Conservation (phyloP, 2,888 invertebrate species). For the Geophilus truncorum region DNA sequence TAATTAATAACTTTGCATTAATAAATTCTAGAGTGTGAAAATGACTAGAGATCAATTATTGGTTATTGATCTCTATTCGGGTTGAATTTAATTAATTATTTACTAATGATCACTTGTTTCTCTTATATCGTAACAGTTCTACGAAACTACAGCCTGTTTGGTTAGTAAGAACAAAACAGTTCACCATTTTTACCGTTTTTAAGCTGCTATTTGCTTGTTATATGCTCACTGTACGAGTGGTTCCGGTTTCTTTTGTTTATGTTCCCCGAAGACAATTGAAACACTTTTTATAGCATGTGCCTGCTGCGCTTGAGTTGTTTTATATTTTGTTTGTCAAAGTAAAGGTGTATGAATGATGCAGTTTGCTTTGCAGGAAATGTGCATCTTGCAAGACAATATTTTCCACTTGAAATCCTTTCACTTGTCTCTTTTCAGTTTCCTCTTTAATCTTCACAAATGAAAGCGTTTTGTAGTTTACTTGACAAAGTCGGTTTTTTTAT, state of each 20-base stretch:
- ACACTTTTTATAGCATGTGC: constrained; percentile 14
- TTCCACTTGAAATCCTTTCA: constrained; percentile 23
- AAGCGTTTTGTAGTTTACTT: constrained; percentile 14
- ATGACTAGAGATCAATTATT: background rate
- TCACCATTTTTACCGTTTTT: background rate
- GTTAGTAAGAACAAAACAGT: background rate
- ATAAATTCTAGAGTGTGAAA: background rate
- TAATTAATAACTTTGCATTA: background rate
- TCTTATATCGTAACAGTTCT: background rate
- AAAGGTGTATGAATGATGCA: background rate
- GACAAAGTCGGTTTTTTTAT: background rate
- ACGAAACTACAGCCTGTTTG: constrained; percentile 21
- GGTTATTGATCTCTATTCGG: background rate
- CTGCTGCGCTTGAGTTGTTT: background rate
- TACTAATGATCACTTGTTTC: constrained; percentile 13
- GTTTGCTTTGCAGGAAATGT: constrained; percentile 13
- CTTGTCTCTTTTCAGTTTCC: constrained; percentile 17
- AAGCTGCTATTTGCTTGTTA: background rate
- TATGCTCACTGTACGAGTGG: constrained; percentile 16
- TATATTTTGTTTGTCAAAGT: background rate
- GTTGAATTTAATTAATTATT: background rate
- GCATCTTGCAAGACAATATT: constrained; percentile 7
- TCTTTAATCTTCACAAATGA: constrained; percentile 18
- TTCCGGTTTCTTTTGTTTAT: background rate
- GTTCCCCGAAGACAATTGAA: background rate